Conservation (phyloP, 2,113 vertebrate genomes). For the Calyptommatus sinebrachiatus region DNA sequence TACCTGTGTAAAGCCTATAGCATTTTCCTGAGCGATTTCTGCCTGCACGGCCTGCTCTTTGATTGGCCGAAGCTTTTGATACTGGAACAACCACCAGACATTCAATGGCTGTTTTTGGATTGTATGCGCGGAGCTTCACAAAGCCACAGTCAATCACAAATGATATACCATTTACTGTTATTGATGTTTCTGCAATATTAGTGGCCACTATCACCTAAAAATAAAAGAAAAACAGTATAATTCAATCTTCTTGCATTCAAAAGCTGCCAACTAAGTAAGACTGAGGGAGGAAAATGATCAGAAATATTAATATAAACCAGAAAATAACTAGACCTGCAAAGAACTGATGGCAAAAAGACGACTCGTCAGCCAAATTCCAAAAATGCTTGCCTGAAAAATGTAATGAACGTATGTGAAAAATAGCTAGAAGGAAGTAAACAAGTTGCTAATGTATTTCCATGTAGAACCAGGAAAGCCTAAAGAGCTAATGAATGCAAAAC, state of each 20-base stretch:
- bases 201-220: conserved; percentile 92
- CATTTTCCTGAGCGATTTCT: conserved; percentile 92
- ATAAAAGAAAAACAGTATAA: background rate
- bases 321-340: background rate
- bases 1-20: conserved; percentile 93
- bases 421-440: background rate
- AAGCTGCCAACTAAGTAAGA: background rate
- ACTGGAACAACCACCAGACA: conserved; percentile 93
- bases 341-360: background rate
- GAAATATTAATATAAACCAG: background rate
- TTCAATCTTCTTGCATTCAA: background rate
- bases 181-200: conserved; percentile 96
- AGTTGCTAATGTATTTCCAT: background rate
- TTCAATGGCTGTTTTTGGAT: conserved; percentile 89
- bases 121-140: conserved; percentile 93
- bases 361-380: background rate
- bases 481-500: background rate
- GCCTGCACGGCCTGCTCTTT: conserved; percentile 90
- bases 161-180: conserved; percentile 88
- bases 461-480: background rate
- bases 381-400: background rate
- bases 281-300: background rate
- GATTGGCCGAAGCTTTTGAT: conserved; percentile 93
- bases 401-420: background rate
- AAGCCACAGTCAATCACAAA: conserved; percentile 97